Conservation (phyloP, 2,113 vertebrate species). For the Syrrhaptes paradoxus region DNA sequence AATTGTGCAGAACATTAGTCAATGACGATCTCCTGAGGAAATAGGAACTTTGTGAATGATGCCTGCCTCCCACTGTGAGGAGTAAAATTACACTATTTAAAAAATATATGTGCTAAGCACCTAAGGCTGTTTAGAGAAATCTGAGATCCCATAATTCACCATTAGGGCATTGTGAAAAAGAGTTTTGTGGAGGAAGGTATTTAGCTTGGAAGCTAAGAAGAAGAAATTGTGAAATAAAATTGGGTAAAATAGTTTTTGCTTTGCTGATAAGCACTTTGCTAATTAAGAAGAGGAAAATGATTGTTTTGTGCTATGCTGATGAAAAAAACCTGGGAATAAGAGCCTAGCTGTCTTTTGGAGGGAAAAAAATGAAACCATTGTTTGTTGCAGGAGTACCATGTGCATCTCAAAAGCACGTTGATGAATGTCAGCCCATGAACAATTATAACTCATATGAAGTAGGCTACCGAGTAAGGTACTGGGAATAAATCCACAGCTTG, state of each 20-base stretch:
- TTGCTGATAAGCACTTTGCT: background rate
- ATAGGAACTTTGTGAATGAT: conserved; percentile 32
- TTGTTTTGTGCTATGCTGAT: background rate
- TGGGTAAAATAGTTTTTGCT: background rate
- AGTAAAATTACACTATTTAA: conserved; percentile 20
- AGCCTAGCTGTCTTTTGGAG: background rate
- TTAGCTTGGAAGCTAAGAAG: background rate
- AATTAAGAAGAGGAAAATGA: background rate
- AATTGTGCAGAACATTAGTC: conserved; percentile 1
- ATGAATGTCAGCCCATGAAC: background rate
- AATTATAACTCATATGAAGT: background rate
- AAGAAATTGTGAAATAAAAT: background rate
- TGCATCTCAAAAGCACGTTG: background rate
- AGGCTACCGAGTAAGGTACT: background rate
- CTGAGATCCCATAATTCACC: background rate
- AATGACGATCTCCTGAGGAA: conserved; percentile 13
- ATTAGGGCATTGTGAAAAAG: background rate
- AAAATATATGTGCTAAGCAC: background rate
- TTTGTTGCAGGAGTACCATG: too few species aligned
- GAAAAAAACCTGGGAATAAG: background rate
- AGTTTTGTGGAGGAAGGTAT: background rate
- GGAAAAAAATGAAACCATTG: background rate
- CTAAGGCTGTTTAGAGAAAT: background rate
- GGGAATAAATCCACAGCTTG: background rate
- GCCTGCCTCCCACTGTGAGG: background rate